A percentile compares a stretch with the other conserved stretches of the same genome.
phyloP scores from a whole-genome alignment of 1,140 invertebrate species.

The Eciton burchellii region DNA sequence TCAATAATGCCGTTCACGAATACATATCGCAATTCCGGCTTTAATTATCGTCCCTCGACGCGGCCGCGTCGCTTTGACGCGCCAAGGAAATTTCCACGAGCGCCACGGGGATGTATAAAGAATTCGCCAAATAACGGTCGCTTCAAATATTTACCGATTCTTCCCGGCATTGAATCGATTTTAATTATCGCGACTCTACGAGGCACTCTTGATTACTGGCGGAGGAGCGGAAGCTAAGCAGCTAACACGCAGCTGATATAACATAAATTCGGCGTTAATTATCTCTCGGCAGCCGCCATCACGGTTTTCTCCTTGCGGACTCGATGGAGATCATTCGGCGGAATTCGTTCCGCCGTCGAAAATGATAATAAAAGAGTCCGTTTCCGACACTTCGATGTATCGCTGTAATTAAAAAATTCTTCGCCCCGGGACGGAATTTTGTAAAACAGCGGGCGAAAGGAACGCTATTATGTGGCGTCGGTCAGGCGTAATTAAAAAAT shows the following conservation, averaged over 20 bases:
- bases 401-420: slow-evolving; percentile 37
- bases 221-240: neutral
- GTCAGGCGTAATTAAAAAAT: slow-evolving; percentile 31
- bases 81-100: slow-evolving; percentile 38
- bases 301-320: too few species aligned
- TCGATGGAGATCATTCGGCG: neutral
- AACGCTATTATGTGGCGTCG: neutral
- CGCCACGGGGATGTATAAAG: slow-evolving; percentile 42
- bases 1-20: slow-evolving; percentile 32
- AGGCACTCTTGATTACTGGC: slow-evolving; percentile 31
- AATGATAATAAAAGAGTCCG: neutral
- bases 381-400: slow-evolving; percentile 24
- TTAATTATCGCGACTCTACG: slow-evolving; percentile 68
- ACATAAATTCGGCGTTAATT: too few species aligned
- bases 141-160: slow-evolving; percentile 60
- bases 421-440: neutral
- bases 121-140: slow-evolving; percentile 61
- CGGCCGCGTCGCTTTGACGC: slow-evolving; percentile 10
- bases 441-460: slow-evolving; percentile 1
- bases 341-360: neutral
- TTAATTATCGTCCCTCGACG: slow-evolving; percentile 42
- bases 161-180: slow-evolving; percentile 59
- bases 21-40: slow-evolving; percentile 27
- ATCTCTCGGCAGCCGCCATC: too few species aligned
- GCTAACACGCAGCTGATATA: neutral